Percentiles rank a stretch among this genome's conserved stretches.
Conservation (phyloP, 2,888 invertebrate species). For the Ophion slaviceki region DNA sequence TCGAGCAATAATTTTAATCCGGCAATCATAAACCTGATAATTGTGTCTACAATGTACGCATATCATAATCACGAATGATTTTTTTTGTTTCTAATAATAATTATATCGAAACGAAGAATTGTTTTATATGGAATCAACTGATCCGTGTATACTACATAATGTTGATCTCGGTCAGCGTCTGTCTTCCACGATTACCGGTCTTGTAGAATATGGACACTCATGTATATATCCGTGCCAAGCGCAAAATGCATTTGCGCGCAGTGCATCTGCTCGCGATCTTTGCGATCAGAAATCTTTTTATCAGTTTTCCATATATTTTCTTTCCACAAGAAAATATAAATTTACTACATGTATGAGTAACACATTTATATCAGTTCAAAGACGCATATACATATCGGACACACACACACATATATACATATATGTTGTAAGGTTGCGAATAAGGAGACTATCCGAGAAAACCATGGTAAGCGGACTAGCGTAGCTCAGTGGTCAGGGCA, state of each 20-base stretch:
- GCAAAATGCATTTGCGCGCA: conserved; percentile 48
- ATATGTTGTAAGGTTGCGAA: no score
- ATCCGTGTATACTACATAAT: background rate
- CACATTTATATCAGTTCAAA: conserved; percentile 52
- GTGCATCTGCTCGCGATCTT: conserved; percentile 42
- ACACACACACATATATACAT: no score
- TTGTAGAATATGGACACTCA: background rate
- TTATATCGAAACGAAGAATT: conserved; percentile 31
- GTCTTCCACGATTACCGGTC: conserved; percentile 16
- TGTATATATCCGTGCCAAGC: conserved; percentile 55
- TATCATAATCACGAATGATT: background rate
- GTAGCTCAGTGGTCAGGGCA: no score
- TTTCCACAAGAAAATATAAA: conserved; percentile 62
- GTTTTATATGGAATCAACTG: conserved; percentile 40
- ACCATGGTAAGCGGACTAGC: no score
- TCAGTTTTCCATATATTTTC: conserved; percentile 44
- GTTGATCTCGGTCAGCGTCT: conserved; percentile 2
- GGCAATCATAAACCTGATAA: background rate
- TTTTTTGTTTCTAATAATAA: background rate
- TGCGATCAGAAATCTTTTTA: conserved; percentile 31
- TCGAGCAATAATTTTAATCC: background rate
- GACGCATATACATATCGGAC: background rate
- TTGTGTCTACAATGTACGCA: background rate
- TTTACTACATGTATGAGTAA: conserved; percentile 71
- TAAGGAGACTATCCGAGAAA: no score